Evolutionary conservation across 2,113 vertebrate genomes (phyloP), one percentile per base, ranked within the genome.

Genomic region (Rynchops niger): DNA sequence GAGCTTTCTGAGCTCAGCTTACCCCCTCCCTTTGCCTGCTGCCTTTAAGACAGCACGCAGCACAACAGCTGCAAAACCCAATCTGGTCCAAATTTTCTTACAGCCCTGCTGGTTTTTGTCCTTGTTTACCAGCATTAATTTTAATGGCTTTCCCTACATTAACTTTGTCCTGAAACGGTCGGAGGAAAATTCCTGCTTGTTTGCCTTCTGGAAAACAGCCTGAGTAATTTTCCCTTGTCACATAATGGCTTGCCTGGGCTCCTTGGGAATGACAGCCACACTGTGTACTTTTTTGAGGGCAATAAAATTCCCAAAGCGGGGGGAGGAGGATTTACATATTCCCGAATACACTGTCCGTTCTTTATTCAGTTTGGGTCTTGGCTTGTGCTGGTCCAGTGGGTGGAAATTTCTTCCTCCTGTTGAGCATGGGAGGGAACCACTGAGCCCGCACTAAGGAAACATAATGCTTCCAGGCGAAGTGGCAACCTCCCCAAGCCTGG

Each of bases 101-200:
- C 79, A 85, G 34, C 79, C 67, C 91, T 88, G 86, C 81, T 96
- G 96, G 5, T 86, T 97, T 97, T 94, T 95, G 92, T 96, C 59
- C 94, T 88, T 97, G 95, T 96, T 97, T 97, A 94, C 90, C 87
- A 88, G 92, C 94, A 96, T 96, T 97, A 93, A 97, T 97, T 97
- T 97, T 97, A 97, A 96, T 88, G 85, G 67, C 91, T 95, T 96
- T 88, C 82, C 86, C 93, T 80, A 82, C 90, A 91, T 93, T 91
- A 96, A 94, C 93, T 88, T 96, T 90, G 86, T 94, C 85, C 83
- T 89, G 67, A 87, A 94, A 56, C 34, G 38, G 81, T 93, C 16
- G 23, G 82, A 97, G 88, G 81, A 96, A 97, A 94, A 93, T 93
- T 95, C 82, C 89, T 80, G 34, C 71, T 93, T 79, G 38, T 82